phyloP scores from a whole-genome alignment of 2,113 vertebrate species.

The Callorhinus ursinus region DNA sequence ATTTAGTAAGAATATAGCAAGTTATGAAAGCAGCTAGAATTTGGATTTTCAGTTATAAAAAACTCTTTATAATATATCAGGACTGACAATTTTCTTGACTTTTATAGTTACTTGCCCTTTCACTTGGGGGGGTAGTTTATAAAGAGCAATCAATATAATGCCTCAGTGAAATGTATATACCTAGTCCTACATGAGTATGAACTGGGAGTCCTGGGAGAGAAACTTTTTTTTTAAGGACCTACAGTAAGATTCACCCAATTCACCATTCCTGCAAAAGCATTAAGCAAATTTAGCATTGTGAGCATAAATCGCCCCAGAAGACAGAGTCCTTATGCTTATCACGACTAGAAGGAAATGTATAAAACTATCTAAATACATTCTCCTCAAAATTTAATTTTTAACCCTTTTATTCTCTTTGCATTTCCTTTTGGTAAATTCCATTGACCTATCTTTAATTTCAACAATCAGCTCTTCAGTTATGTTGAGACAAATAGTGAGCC shows the following conservation, averaged over 20 bases:
- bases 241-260: neutral
- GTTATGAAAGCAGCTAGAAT: neutral
- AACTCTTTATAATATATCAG: neutral
- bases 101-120: neutral
- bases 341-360: neutral
- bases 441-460: neutral
- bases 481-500: neutral
- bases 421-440: neutral
- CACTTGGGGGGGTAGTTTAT: neutral
- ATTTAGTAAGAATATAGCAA: neutral
- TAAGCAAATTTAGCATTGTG: neutral
- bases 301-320: neutral
- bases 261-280: neutral
- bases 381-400: neutral
- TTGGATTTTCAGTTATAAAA: neutral
- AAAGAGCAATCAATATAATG: neutral
- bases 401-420: neutral
- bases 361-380: neutral
- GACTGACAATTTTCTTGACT: neutral
- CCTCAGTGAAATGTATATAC: neutral
- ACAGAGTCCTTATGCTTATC: neutral
- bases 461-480: neutral
- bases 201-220: neutral
- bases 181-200: neutral
- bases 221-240: neutral